These are phyloP conservation scores for Turritopsis rubra DNA, from an alignment of 30 jellyfish, hydroid and myxozoan genomes.

Conservation along the genomic window DNA sequence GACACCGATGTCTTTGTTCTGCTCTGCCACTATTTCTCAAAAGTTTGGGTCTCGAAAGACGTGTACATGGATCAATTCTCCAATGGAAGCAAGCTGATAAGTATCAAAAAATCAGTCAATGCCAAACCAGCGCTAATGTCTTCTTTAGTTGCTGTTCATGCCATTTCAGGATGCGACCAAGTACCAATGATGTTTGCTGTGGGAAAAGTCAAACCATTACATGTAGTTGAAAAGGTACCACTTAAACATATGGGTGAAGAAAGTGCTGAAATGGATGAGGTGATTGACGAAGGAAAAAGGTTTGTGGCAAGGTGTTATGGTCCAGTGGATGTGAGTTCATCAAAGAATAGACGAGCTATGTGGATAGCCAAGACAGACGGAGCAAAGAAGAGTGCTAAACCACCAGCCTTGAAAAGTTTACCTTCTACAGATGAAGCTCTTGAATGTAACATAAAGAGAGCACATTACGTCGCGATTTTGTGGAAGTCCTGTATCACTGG, in stretches of 20 bases:
- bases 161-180: not conserved
- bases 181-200: not conserved
- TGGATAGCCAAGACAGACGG: not conserved
- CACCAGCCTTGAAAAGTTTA: not conserved
- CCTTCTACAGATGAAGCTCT: constrained; percentile 1
- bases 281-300: constrained; percentile 3
- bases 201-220: not conserved
- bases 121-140: too few species aligned
- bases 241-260: not conserved
- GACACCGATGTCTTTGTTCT: constrained; percentile 2
- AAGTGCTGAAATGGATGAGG: not conserved
- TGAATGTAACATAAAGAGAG: not conserved
- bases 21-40: not conserved
- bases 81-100: not conserved
- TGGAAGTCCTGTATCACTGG: not conserved
- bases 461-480: not conserved
- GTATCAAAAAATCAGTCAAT: not conserved
- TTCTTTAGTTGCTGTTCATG: too few species aligned
- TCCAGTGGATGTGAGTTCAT: not conserved
- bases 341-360: not conserved
- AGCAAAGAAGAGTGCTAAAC: constrained; percentile 11
- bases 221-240: constrained; percentile 2
- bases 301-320: constrained; percentile 8
- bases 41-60: not conserved
- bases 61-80: not conserved